A percentile compares a stretch with the other conserved stretches of the same genome.
These are phyloP conservation scores for Eupsittula cactorum DNA, from an alignment of 2,113 vertebrate species.

Conservation along the genomic window DNA sequence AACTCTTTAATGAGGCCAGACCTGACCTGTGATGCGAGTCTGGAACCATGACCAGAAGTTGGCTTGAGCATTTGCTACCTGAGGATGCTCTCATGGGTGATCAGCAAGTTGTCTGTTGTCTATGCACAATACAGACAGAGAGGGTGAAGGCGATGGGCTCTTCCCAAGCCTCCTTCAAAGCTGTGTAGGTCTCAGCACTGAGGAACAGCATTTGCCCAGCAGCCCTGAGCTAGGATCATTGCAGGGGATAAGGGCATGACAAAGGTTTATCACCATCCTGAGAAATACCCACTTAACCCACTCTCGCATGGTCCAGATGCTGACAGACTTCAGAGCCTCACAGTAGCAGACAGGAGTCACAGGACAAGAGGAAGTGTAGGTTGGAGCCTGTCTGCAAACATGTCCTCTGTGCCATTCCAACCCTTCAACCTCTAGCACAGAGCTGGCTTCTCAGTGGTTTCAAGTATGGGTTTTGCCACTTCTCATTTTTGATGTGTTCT, in stretches of 20 bases:
- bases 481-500: background rate
- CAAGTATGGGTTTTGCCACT: background rate
- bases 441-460: background rate
- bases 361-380: background rate
- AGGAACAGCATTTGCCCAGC: background rate
- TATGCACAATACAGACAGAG: background rate
- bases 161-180: background rate
- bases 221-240: background rate
- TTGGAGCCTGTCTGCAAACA: background rate
- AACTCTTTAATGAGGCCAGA: background rate
- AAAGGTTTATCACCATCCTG: background rate
- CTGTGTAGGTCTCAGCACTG: background rate
- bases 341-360: background rate
- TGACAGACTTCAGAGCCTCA: background rate
- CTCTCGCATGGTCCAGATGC: background rate
- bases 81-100: fast-evolving
- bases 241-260: no score
- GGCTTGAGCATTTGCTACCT: background rate
- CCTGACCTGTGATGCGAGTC: fast-evolving
- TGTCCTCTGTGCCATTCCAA: fast-evolving
- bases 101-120: background rate
- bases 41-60: background rate
- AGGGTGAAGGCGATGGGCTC: background rate
- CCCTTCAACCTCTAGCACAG: background rate
- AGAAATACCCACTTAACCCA: background rate